Conservation (phyloP, 2,888 invertebrate genomes). For the Punctoribates punctum region DNA sequence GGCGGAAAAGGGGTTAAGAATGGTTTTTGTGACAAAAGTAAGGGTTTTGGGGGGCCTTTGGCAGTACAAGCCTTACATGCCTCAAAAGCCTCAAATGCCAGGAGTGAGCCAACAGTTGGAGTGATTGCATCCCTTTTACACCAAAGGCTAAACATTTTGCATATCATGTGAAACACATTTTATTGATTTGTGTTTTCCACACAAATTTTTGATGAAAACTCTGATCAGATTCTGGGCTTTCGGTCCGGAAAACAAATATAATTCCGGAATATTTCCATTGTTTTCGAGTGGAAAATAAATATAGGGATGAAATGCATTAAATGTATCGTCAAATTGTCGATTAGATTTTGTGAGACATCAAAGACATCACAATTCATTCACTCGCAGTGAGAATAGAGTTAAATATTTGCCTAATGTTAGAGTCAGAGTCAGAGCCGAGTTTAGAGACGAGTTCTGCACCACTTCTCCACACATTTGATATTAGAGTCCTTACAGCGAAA, state of each 20-base stretch:
- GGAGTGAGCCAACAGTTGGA: too few relatives aligned
- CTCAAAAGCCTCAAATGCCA: too few relatives aligned
- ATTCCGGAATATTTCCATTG: not conserved
- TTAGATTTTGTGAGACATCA: not conserved
- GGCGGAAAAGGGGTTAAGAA: too few relatives aligned
- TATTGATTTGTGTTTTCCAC: not conserved
- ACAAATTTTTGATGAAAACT: not conserved
- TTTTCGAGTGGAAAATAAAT: not conserved
- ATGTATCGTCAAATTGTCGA: not conserved
- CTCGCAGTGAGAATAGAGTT: not conserved
- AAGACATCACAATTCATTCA: not conserved
- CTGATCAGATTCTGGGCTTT: too few relatives aligned
- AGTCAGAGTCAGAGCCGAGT: not conserved
- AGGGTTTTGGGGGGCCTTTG: too few relatives aligned
- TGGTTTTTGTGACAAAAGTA: too few relatives aligned
- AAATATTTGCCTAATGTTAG: constrained; percentile 13
- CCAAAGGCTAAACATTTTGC: not conserved
- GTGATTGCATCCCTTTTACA: too few relatives aligned
- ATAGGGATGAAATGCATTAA: not conserved
- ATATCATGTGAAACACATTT: constrained; percentile 1
- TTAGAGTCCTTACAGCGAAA: not conserved
- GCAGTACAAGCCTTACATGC: too few relatives aligned
- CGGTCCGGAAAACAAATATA: not conserved
- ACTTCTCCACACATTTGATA: not conserved
- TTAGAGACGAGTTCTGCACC: not conserved